Percentiles rank a stretch among this genome's conserved stretches.
These are phyloP conservation scores for Cataglyphis rosenhaueri DNA, from an alignment of 2,888 invertebrate genomes.

Conservation along the genomic window DNA sequence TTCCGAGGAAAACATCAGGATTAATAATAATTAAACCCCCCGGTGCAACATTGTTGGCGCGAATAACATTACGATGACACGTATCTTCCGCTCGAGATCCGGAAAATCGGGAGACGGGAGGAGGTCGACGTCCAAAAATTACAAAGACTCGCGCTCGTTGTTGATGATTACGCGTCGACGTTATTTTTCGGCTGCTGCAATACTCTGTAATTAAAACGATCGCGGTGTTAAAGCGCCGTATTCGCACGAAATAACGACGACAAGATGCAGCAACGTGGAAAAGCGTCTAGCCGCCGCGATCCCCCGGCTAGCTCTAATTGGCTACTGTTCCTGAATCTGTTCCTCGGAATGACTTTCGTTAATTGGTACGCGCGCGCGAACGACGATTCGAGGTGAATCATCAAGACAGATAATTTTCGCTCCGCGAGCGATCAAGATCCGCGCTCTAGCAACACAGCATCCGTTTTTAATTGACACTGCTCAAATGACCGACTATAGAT, in stretches of 20 bases:
- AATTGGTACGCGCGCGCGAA: conserved; percentile 42
- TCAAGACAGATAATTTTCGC: conserved; percentile 45
- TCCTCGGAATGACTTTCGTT: conserved; percentile 47
- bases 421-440: conserved; percentile 39
- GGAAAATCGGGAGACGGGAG: conserved; percentile 34
- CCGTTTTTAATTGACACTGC: conserved; percentile 6
- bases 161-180: conserved; percentile 23
- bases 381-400: conserved; percentile 28
- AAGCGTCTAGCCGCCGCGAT: conserved; percentile 26
- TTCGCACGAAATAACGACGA: conserved; percentile 16
- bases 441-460: conserved; percentile 1
- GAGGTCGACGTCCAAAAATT: conserved; percentile 22
- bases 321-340: conserved; percentile 22
- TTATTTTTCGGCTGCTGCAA: conserved; percentile 41
- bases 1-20: conserved; percentile 24
- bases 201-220: conserved; percentile 48
- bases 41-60: conserved; percentile 18
- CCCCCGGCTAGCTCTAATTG: conserved; percentile 31
- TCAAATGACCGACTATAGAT: not conserved
- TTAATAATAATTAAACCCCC: conserved; percentile 48
- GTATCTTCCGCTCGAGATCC: conserved; percentile 15
- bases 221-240: conserved; percentile 8
- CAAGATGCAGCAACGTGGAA: conserved; percentile 10
- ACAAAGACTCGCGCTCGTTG: conserved; percentile 18
- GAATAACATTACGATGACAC: conserved; percentile 23